phyloP scores from a whole-genome alignment of 2,797 vertebrate species.

The Bucorvus abyssinicus region DNA sequence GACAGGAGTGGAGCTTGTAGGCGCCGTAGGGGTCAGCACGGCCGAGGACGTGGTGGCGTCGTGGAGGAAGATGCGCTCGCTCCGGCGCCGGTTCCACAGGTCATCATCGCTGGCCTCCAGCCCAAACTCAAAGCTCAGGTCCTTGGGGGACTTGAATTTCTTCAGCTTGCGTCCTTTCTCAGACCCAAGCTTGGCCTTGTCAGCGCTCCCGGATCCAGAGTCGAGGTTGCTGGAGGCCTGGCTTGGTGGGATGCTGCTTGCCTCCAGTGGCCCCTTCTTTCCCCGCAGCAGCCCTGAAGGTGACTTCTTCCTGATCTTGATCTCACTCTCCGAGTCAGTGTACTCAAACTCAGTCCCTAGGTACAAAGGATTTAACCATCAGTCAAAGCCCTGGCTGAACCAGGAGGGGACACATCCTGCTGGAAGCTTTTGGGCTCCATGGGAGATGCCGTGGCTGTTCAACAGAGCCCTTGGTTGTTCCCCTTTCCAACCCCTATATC shows the following conservation, averaged over 20 bases:
- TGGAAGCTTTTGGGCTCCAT: not conserved
- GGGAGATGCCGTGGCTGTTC: not conserved
- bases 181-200: slow-evolving; percentile 74
- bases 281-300: slow-evolving; percentile 82
- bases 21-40: slow-evolving; percentile 59
- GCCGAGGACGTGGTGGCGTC: slow-evolving; percentile 80
- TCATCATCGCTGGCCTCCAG: slow-evolving; percentile 90
- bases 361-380: not conserved
- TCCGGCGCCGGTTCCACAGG: slow-evolving; percentile 90
- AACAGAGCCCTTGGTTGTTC: not conserved
- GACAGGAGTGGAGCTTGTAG: slow-evolving; percentile 66
- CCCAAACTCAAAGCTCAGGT: slow-evolving; percentile 85
- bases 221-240: slow-evolving; percentile 67
- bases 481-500: not conserved
- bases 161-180: slow-evolving; percentile 84
- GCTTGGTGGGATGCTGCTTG: not conserved
- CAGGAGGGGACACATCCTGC: not conserved
- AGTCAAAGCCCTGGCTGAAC: not conserved
- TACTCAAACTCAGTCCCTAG: slow-evolving; percentile 90
- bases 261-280: slow-evolving; percentile 84
- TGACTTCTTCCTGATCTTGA: slow-evolving; percentile 86
- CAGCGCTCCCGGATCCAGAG: slow-evolving; percentile 60
- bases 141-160: slow-evolving; percentile 83
- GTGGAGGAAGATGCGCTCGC: slow-evolving; percentile 96
- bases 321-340: slow-evolving; percentile 90